Conservation (phyloP, 2,888 invertebrate species). For the Plagodis pulveraria region DNA sequence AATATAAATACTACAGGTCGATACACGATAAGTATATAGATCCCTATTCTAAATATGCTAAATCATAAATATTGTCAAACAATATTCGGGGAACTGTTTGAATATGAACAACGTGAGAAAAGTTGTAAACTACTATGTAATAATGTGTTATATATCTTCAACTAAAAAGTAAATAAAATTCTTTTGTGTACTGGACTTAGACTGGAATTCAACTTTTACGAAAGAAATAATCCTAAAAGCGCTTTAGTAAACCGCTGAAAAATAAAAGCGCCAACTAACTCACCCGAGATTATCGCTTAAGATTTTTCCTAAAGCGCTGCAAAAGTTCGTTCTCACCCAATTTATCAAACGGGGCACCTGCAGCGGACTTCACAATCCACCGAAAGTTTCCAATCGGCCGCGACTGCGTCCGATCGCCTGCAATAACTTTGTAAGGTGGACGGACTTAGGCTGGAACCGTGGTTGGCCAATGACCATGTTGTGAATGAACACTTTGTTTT, state of each 20-base stretch:
- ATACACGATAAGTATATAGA: no score
- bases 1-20: no score
- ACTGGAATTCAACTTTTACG: no score
- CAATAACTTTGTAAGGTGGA: conserved; percentile 37
- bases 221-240: neutral
- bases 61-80: no score
- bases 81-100: no score
- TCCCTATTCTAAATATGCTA: no score
- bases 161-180: no score
- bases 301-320: conserved; percentile 36
- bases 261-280: conserved; percentile 35
- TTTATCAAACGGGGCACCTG: conserved; percentile 47
- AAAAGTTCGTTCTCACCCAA: conserved; percentile 43
- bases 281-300: conserved; percentile 40
- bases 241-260: conserved; percentile 30
- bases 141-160: no score
- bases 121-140: no score
- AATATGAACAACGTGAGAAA: no score
- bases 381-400: conserved; percentile 37
- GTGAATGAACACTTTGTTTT: neutral
- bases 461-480: neutral
- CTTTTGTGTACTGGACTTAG: no score
- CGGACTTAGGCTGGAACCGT: conserved; percentile 11
- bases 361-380: conserved; percentile 39
- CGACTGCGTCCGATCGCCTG: conserved; percentile 36